Evolutionary conservation across 2,888 invertebrate genomes (phyloP).

Genomic region (Augiades crinisus): DNA sequence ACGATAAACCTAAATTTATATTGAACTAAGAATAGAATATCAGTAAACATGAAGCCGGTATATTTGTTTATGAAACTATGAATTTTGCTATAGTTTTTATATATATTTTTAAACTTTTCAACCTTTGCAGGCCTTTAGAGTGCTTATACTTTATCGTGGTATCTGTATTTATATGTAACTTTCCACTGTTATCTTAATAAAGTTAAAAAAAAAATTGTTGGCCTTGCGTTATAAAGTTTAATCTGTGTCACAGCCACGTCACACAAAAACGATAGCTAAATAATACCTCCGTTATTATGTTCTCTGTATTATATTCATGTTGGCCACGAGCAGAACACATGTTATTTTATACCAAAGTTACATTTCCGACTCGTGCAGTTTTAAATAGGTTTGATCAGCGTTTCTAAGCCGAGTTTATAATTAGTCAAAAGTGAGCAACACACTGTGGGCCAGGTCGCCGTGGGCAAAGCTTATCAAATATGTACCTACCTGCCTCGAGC

Average conservation of each 20-base stretch:
- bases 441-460: slow-evolving; percentile 53
- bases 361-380: slow-evolving; percentile 1
- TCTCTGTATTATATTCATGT: neutral
- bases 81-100: neutral
- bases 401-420: slow-evolving; percentile 50
- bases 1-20: slow-evolving; percentile 12
- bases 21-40: slow-evolving; percentile 1
- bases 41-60: neutral
- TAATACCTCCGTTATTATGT: neutral
- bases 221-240: neutral
- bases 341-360: neutral
- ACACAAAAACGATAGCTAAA: no score
- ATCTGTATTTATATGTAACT: no score
- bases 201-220: no score
- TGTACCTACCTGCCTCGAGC: slow-evolving; percentile 73
- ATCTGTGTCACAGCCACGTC: no score
- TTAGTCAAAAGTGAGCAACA: slow-evolving; percentile 68
- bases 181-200: no score
- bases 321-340: neutral
- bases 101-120: neutral
- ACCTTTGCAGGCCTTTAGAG: neutral
- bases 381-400: slow-evolving; percentile 18
- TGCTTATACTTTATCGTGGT: no score
- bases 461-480: slow-evolving; percentile 73
- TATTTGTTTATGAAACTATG: neutral